Evolutionary conservation across 1,140 invertebrate species (phyloP), one percentile per base, ranked within the genome.

Genomic region (Papilio helenus): DNA sequence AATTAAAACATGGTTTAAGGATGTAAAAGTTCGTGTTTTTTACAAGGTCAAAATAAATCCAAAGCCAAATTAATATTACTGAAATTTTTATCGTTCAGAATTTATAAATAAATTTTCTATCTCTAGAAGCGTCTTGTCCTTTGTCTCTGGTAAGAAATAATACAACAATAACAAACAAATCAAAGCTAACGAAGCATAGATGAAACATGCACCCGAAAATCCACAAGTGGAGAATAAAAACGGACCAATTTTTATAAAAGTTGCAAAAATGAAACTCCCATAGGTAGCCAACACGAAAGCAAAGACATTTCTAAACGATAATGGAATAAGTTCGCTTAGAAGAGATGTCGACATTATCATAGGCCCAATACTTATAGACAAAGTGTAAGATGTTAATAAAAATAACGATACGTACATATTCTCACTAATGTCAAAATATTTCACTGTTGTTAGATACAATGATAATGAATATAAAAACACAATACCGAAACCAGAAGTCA

Each of bases 41-140:
- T 39, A 49, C 14, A 16, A 16, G 16, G 18, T 0, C 16, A 49
- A 16, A 49, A 39, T 49, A 49, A 49, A 49, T 49, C 14, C 14
- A 49, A 49, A 16, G 12, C 16, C 34, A 39, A 39, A 39, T 39
- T 39, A 8, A 39, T 8, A 39, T 39, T 58, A 23, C 58, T 61
- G 23, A 23, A 61, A 61, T 0, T 8, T 14, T 61, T 23, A 7
- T 26, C 8, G 44, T 71, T 71, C 29, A 44, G 7, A 16, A 68
- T 34, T 29, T 5, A 68, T 12, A 68, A 68, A 81, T 77, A 79
- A 83, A 65, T 80, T 80, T 80, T 87, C 83, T 29, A 87, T 84
- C 80, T 87, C 86, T 79, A 85, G 76, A 16, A 87, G 68, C 10
- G 79, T 83, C 39, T 83, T 87, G 58, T 87, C 85, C 79, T 86